phyloP scores from a whole-genome alignment of 37 sponge, comb jelly and placozoan species.

The Axinella damicornis region DNA sequence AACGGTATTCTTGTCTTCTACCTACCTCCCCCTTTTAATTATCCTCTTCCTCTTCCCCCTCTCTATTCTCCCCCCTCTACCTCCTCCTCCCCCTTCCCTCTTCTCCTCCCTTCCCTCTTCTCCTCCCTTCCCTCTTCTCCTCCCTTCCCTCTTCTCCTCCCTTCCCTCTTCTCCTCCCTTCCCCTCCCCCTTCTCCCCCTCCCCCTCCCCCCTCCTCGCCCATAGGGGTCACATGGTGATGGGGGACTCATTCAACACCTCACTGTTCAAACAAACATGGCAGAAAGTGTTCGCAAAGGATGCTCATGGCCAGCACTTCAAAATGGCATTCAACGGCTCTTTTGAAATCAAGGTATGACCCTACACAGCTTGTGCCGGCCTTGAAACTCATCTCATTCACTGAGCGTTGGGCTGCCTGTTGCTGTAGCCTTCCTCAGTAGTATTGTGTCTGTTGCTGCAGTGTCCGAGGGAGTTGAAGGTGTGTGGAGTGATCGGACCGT shows the following conservation, averaged over 20 bases:
- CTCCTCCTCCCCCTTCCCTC: background rate
- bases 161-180: background rate
- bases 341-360: slow-evolving; percentile 92
- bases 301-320: slow-evolving; percentile 82
- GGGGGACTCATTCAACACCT: slow-evolving; percentile 97
- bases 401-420: too few relatives aligned
- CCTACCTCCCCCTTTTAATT: background rate
- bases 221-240: slow-evolving; percentile 95
- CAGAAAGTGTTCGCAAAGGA: slow-evolving; percentile 96
- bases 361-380: too few relatives aligned
- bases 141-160: background rate
- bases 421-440: too few relatives aligned
- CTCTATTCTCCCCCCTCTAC: background rate
- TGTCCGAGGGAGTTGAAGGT: slow-evolving; percentile 91
- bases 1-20: too few relatives aligned
- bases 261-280: slow-evolving; percentile 98
- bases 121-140: background rate
- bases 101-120: background rate
- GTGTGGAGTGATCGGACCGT: slow-evolving; percentile 91
- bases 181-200: background rate
- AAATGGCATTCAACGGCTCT: slow-evolving; percentile 94
- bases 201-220: background rate
- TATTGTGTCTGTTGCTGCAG: too few relatives aligned
- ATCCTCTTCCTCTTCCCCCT: background rate
- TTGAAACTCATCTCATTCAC: too few relatives aligned